Percentiles rank a stretch among this genome's conserved stretches.
Evolutionary conservation across 2,797 vertebrate genomes (phyloP).

Genomic region (Coluber constrictor): DNA sequence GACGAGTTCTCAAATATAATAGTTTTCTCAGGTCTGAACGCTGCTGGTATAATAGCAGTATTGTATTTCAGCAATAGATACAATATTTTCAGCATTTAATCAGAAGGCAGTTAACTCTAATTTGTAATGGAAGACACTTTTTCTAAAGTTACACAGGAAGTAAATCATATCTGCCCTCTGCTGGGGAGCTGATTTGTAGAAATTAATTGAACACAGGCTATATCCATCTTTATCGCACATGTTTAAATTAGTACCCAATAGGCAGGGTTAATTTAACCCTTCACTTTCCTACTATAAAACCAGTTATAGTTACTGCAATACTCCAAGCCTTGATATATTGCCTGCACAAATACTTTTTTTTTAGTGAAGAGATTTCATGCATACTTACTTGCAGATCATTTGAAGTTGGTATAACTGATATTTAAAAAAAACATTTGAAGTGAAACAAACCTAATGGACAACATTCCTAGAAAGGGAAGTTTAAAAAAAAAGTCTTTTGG

Average conservation of each 20-base stretch:
- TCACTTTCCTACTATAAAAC: not conserved
- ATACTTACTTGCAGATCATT: not conserved
- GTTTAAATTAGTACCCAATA: not conserved
- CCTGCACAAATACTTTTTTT: not conserved
- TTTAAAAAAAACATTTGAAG: not conserved
- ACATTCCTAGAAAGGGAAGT: not conserved
- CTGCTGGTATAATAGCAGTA: not conserved
- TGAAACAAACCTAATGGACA: not conserved
- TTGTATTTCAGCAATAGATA: not conserved
- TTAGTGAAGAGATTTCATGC: not conserved
- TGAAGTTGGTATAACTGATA: not conserved
- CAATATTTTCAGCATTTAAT: not conserved
- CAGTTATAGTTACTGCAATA: not conserved
- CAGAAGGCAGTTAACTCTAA: not conserved
- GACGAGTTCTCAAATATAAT: not conserved
- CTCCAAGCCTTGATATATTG: not conserved
- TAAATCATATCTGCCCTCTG: constrained; percentile 37
- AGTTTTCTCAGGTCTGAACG: not conserved
- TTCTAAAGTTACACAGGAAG: not conserved
- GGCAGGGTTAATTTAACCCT: not conserved
- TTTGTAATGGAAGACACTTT: not conserved
- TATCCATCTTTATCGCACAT: not conserved
- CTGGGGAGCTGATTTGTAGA: not conserved
- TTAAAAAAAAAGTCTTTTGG: not conserved
- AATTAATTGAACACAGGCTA: not conserved